Percentiles rank a stretch among this genome's conserved stretches.
Conservation (phyloP, 1,140 invertebrate species). For the Schlechtendalia chinensis region DNA sequence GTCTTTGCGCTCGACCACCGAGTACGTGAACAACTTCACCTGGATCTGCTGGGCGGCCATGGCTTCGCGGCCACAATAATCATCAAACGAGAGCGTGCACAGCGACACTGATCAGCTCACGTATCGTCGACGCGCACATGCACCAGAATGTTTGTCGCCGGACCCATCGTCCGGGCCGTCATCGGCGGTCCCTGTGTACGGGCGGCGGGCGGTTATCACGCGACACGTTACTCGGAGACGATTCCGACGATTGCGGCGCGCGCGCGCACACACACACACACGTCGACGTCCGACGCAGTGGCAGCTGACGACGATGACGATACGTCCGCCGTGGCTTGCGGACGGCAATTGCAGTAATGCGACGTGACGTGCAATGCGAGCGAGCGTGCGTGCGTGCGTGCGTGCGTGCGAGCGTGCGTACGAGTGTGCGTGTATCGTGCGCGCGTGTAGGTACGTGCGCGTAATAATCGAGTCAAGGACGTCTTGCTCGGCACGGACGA, state of each 20-base stretch:
- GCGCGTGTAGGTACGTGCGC: too few relatives aligned
- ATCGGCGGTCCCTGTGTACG: neutral
- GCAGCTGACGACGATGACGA: neutral
- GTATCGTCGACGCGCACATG: constrained; percentile 37
- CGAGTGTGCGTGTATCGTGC: too few relatives aligned
- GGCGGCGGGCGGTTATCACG: neutral
- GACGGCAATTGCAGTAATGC: neutral
- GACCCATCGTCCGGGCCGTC: neutral
- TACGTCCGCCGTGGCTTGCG: neutral
- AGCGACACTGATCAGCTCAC: neutral
- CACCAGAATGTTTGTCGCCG: constrained; percentile 10
- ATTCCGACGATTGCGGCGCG: neutral
- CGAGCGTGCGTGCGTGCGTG: too few relatives aligned
- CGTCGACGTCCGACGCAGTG: neutral
- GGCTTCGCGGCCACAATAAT: neutral
- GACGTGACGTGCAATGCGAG: neutral
- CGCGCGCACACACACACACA: neutral
- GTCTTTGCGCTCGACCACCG: constrained; percentile 36
- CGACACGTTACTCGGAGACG: neutral
- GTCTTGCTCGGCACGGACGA: neutral
- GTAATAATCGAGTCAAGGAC: constrained; percentile 26
- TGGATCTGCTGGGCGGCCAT: constrained; percentile 34
- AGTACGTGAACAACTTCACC: constrained; percentile 33
- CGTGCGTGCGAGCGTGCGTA: neutral
- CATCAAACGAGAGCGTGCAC: neutral